Base-by-base conservation (phyloP, 2,113 vertebrate species). In the Lasiurus borealis region DNA sequence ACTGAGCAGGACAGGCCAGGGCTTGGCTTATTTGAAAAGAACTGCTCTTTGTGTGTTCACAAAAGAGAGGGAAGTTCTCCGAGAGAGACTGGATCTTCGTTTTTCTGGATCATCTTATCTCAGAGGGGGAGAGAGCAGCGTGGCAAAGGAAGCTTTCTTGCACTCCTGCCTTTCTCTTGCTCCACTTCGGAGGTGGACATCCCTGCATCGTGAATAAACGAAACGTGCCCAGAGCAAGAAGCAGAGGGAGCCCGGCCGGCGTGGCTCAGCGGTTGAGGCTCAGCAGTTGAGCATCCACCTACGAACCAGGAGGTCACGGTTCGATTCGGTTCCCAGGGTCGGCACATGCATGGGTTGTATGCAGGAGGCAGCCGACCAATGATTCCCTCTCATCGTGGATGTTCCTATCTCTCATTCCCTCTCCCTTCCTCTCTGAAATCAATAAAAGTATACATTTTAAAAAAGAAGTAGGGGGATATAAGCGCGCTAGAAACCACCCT, bases 21-120 rank as follows among this genome's bases (percentile, higher is more conserved):
- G 5, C 95, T 88, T 82, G 88, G 97, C 84, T 97, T 96, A 86
- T 90, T 97, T 96, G 97, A 82, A 95, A 98, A 97, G 95, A 97
- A 89, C 78, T 92, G 92, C 93, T 98, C 97, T 97, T 93, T 95
- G 94, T 95, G 96, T 62, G 25, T 75, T 98, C 90, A 95, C 96
- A 97, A 98, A 97, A 96, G 95, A 96, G 90, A 97, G 95, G 93
- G 91, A 93, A 31, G 96, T 94, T 92, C 92, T 96, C 94, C 94
- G 96, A 94, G 93, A 92, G 94, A 84, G 19, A 50, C 34, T 23
- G 54, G 46, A 31, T 54, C 75, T 83, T 57, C 14, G 3, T 50
- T 76, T 86, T 36, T 54, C n/a, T 62, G 8, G 8, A 11, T 25
- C 57, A 44, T 62, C 29, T 34, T 29, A 34, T 40, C 80, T 75